These are phyloP conservation scores for Drosophila lutescens DNA, from an alignment of 2,888 invertebrate genomes.

Conservation along the genomic window DNA sequence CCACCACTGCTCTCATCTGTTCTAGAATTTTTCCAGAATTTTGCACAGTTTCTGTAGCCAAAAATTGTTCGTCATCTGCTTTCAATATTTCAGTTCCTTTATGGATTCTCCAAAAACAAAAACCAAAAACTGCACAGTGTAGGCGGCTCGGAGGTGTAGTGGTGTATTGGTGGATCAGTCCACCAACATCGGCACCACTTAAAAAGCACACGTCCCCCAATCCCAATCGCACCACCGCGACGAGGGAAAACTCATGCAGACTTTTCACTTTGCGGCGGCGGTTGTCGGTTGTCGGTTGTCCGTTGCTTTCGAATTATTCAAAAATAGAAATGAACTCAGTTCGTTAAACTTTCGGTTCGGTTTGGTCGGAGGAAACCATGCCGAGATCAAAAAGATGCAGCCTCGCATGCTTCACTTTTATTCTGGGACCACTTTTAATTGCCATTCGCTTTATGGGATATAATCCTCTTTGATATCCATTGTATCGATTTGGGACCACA, in stretches of 20 bases:
- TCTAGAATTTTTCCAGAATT: constrained; percentile 12
- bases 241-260: constrained; percentile 68
- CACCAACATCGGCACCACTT: constrained; percentile 46
- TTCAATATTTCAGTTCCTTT: constrained; percentile 52
- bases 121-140: constrained; percentile 74
- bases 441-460: constrained; percentile 38
- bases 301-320: constrained; percentile 76
- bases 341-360: constrained; percentile 83
- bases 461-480: constrained; percentile 16
- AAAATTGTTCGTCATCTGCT: constrained; percentile 57
- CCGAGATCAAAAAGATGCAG: constrained; percentile 35
- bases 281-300: constrained; percentile 59
- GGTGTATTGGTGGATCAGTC: constrained; percentile 47
- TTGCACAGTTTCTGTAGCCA: constrained; percentile 18
- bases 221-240: constrained; percentile 33
- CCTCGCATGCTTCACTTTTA: constrained; percentile 57
- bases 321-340: constrained; percentile 85
- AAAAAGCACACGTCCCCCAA: constrained; percentile 56
- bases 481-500: constrained; percentile 44
- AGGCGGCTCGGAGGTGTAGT: constrained; percentile 54
- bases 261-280: constrained; percentile 70
- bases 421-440: constrained; percentile 50
- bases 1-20: constrained; percentile 37
- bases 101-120: constrained; percentile 65
- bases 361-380: constrained; percentile 58